phyloP scores from a whole-genome alignment of 1,140 invertebrate genomes.

The Sycophaga agraensis region DNA sequence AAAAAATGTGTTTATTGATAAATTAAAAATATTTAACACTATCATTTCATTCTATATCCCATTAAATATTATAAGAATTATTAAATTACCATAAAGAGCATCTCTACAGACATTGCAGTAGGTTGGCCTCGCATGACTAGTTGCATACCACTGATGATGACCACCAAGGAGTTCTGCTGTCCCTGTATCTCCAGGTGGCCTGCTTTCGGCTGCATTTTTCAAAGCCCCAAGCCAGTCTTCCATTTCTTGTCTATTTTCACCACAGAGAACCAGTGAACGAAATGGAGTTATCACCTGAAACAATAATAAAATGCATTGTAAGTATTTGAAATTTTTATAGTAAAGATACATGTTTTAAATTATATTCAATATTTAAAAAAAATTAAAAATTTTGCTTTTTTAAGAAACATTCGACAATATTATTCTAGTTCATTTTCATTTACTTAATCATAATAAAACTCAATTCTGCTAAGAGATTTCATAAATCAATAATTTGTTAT shows the following conservation, averaged over 20 bases:
- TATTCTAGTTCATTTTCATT: too few species aligned
- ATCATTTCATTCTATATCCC: not conserved
- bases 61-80: not conserved
- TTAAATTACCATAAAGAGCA: constrained; percentile 70
- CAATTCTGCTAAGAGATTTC: too few species aligned
- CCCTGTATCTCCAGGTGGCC: constrained; percentile 63
- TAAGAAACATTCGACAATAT: too few species aligned
- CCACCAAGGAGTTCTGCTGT: constrained; percentile 77
- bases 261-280: constrained; percentile 79
- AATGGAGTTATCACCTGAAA: constrained; percentile 84
- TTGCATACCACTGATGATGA: constrained; percentile 90
- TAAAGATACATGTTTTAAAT: not conserved
- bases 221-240: constrained; percentile 85
- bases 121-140: constrained; percentile 90
- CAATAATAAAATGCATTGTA: not conserved
- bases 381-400: not conserved
- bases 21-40: not conserved
- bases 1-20: constrained; percentile 32
- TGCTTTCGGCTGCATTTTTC: constrained; percentile 71
- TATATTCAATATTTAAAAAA: not conserved
- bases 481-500: too few species aligned
- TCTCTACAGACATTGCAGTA: constrained; percentile 96
- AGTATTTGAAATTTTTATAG: not conserved
- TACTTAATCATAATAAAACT: too few species aligned
- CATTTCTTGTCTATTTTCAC: constrained; percentile 82